These are phyloP conservation scores for Arizona elegans DNA, from an alignment of 2,113 vertebrate species.

Conservation along the genomic window DNA sequence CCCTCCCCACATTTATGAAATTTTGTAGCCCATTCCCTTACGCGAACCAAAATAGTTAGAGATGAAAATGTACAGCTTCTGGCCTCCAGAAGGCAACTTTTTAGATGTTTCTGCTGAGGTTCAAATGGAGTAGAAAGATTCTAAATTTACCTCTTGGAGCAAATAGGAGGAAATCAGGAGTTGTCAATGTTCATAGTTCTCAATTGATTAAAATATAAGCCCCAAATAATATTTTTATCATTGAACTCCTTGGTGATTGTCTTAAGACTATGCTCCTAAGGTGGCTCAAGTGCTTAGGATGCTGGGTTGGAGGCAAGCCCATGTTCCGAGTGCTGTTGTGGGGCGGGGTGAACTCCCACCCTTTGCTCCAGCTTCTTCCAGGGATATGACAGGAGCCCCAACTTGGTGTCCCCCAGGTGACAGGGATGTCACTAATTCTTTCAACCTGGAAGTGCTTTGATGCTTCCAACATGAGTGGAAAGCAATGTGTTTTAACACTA, in stretches of 20 bases:
- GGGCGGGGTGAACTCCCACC: too few relatives aligned
- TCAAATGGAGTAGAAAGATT: background rate
- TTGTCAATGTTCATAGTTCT: background rate
- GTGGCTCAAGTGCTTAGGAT: too few relatives aligned
- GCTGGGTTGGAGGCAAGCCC: too few relatives aligned
- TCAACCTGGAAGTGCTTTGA: background rate
- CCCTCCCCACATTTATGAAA: background rate
- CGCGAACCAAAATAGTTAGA: background rate
- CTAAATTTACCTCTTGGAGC: background rate
- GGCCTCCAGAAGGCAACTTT: background rate
- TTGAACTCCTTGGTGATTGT: background rate
- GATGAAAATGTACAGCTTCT: background rate
- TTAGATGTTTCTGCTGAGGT: background rate
- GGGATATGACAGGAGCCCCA: background rate
- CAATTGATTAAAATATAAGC: background rate
- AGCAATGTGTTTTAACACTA: background rate
- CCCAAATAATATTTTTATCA: background rate
- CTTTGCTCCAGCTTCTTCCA: background rate
- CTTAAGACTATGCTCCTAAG: background rate
- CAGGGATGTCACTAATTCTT: background rate
- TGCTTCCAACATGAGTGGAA: background rate
- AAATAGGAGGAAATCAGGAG: background rate
- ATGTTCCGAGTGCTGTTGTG: too few relatives aligned
- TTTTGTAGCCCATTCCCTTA: background rate
- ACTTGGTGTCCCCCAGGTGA: background rate